Base-by-base conservation (phyloP, 2,888 invertebrate genomes). In the Dryocosmus kuriphilus region DNA sequence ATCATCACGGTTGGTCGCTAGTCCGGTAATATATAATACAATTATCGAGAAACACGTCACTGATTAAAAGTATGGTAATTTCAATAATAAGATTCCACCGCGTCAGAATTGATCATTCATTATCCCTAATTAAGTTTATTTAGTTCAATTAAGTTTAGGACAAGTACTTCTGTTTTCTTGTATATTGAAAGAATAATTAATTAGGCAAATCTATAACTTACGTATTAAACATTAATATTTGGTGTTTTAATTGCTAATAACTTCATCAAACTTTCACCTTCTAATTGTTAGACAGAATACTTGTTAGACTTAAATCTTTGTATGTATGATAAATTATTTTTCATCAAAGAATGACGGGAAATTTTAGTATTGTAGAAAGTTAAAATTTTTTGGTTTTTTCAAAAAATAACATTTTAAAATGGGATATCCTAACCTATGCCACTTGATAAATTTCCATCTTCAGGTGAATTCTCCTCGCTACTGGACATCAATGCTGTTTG, bases 401-500 rank as follows among this genome's bases (percentile, higher is more conserved):
- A 4, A 16, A 16, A 41, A 41, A 14, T 41, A 41, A 41, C 14
- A 16, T 14, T 41, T 41, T 5, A 4, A 14, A 41, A 8, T 5
- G 9, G 14, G 1, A 2, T 5, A 35, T 63, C 75, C 84, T 87
- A 88, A 90, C 90, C 89, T 88, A 82, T 83, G 57, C 79, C 81
- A 67, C 80, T 83, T 74, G 84, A 74, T 55, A 61, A 27, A 77
- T 71, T 78, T 71, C 78, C 82, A 80, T 57, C 51, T 32, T 75
- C 30, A 5, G 16, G 35, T 73, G 75, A 77, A 77, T 82, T 81
- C 63, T 84, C 81, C 81, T 83, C 86, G 79, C 81, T 82, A 84
- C 81, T 82, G 81, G 89, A 90, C 90, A 90, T 90, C 85, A 87
- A 90, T 83, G 76, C 38, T 73, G 67, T 71, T 71, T 71, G 19